Base-by-base conservation (phyloP, 2,797 vertebrate species). In the Melanotaenia parkinsoni region DNA sequence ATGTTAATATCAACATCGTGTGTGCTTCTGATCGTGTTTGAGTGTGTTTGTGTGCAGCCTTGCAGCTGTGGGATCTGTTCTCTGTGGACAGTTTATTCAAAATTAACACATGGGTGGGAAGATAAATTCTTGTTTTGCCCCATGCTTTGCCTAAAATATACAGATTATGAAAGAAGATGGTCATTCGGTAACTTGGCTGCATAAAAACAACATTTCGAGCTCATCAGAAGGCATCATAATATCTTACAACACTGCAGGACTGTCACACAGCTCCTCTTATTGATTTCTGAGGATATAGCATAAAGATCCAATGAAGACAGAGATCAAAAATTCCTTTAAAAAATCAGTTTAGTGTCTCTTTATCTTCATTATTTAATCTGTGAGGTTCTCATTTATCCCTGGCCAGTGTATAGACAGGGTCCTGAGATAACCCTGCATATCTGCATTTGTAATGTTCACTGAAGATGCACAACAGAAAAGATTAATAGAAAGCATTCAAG, bases 41-140 rank as follows among this genome's bases (percentile, higher is more conserved):
- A 5, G 63, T 65, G 70, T 35, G 63, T 68, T 22, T 33, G 43
- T 76, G 45, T 28, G 32, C 24, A 28, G 72, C 80, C 76, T 88
- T 38, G 16, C 9, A 73, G 76, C 63, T 64, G 57, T 43, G 71
- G 78, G 83, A 85, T 83, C 73, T 69, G 77, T 65, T 85, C 76
- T 87, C 79, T 67, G 58, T 64, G 72, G 86, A 81, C 80, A 80
- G 68, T 88, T 85, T 88, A 82, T 76, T 84, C 74, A 80, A 80
- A 88, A 83, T 78, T 73, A 85, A 81, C 79, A 90, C 81, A 74
- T 77, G 77, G 76, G 74, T 77, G 68, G 63, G 70, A 80, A 81
- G 75, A 83, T 82, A 72, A 77, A 81, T 80, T 73, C 72, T 66
- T 38, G 54, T 74, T 74, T 77, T 7, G 30, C 58, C 62, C 32